Base-by-base conservation (phyloP, 1,140 invertebrate genomes). In the Aphis craccivora region DNA sequence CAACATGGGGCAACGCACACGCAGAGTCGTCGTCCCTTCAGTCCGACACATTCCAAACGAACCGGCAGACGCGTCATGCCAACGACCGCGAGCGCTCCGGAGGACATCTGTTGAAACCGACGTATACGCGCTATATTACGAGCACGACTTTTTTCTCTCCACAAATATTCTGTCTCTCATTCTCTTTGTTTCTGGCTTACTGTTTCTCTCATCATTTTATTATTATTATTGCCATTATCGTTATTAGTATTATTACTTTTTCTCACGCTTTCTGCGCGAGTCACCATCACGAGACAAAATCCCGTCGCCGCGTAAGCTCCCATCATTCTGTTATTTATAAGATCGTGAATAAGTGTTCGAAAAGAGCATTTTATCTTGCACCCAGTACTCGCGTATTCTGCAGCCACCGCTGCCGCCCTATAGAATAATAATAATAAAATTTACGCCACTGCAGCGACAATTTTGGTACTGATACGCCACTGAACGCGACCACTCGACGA, bases 91-190 rank as follows among this genome's bases (percentile, higher is more conserved):
- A 86, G 23, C 48, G 81, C 91, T 86, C n/a, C 81, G 45, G 67
- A 92, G 76, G 91, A 92, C 91, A 92, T 81, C 91, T 92, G 91
- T 92, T 92, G 91, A 93, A 51, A 83, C 43, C 90, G 30, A 67
- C 89, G 89, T 43, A 25, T 48, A 43, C 35, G 3, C 43, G n/a
- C n/a, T 30, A 76, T 76, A 35, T 76, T 14, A 20, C 11, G 60
- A 76, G n/a, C n/a, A 76, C 60, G 30, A 30, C 11, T 37, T 53
- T 84, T 40, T 53, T 92, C 43, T 30, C 43, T 11, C 67, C n/a
- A 9, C 4, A 81, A 2, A 60, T 91, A 76, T 11, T 48, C 11
- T 76, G 0, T 30, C 14, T 4, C 9, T 30, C 45, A 37, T 23
- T 45, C 4, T 48, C n/a, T 35, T 45, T 40, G 9, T 14, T 1